These are phyloP conservation scores for Anadara kagoshimensis DNA, from an alignment of 1,140 invertebrate species.

Conservation along the genomic window DNA sequence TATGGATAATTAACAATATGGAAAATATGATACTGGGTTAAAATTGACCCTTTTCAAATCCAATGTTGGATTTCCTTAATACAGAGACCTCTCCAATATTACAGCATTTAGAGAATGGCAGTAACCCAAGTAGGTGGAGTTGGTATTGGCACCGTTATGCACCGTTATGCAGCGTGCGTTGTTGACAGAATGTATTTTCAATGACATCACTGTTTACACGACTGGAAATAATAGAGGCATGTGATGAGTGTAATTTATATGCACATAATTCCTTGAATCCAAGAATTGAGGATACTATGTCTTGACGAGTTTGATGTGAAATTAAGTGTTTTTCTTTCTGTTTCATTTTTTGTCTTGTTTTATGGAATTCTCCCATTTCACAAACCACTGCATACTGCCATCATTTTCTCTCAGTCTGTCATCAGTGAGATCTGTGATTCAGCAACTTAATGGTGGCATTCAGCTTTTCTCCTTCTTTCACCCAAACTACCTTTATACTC, in stretches of 20 bases:
- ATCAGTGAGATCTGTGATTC: neutral
- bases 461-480: neutral
- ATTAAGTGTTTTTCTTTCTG: constrained; percentile 15
- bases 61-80: constrained; percentile 31
- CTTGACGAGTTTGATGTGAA: constrained; percentile 7
- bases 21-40: no score
- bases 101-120: constrained; percentile 37
- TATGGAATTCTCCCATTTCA: constrained; percentile 12
- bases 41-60: neutral
- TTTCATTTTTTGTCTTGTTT: neutral
- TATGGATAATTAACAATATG: no score
- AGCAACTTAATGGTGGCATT: constrained; percentile 8
- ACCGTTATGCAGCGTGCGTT: constrained; percentile 38
- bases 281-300: constrained; percentile 7
- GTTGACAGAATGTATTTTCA: constrained; percentile 39
- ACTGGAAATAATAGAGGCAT: constrained; percentile 5
- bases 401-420: constrained; percentile 7
- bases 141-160: constrained; percentile 30
- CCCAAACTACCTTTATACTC: neutral
- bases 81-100: constrained; percentile 33
- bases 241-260: neutral
- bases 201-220: constrained; percentile 28
- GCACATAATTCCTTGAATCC: constrained; percentile 18
- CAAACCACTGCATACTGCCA: constrained; percentile 6
- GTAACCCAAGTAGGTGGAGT: constrained; percentile 37